Base-by-base conservation (phyloP, 2,888 invertebrate genomes). In the Lordiphosa andalusiaca region DNA sequence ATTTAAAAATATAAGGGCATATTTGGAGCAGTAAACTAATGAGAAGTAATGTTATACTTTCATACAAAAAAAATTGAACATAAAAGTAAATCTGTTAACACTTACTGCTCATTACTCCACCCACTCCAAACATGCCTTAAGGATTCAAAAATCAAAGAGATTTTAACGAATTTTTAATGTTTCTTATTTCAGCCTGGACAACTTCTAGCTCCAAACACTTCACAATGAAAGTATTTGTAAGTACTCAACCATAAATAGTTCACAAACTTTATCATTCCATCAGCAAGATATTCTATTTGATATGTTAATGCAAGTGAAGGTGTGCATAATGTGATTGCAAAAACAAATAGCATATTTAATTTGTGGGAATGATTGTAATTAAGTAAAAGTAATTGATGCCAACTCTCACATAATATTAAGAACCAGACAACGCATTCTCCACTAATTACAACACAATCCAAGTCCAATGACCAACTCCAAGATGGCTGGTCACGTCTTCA, bases 141-240 rank as follows among this genome's bases (percentile, higher is more conserved):
- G 7, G 25, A 25, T 6, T 25, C 6, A 7, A 25, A 25, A 7
- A 25, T 25, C 7, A 6, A 7, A 25, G 25, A 25, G 25, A n/a
- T 25, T 25, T 25, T 25, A 56, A 35, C 46, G 3, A 44, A 52
- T n/a, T 23, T 55, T 55, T 56, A 59, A 6, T 57, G 53, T 65
- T 56, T 74, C 64, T 73, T 49, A 16, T 84, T 76, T 57, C 71
- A 77, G 84, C 78, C 74, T 72, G 71, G 72, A 66, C 82, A 64
- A 71, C 60, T 65, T 51, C 63, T 63, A 73, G 70, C 55, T 64
- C 13, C 30, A 30, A 6, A 67, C 61, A 68, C 70, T 71, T 58
- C 75, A 86, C 72, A 80, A 91, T 91, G 91, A 91, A 90, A 89
- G 85, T 90, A 86, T 89, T 91, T 90, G 91, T 91, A 91, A 91